Conservation (phyloP, 2,113 vertebrate species). For the Burhinus bistriatus region DNA sequence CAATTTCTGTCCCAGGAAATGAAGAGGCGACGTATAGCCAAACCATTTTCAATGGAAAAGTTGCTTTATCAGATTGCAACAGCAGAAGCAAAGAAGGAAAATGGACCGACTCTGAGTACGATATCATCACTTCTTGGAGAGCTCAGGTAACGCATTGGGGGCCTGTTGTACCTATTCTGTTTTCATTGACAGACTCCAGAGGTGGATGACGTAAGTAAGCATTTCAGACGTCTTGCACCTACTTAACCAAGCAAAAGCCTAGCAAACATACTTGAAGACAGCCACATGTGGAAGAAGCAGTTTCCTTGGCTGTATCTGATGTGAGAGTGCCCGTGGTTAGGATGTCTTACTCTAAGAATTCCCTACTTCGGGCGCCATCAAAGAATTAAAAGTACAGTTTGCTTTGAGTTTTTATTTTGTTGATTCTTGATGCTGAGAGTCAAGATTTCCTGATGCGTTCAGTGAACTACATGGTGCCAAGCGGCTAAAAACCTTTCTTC, state of each 20-base stretch:
- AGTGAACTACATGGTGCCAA: background rate
- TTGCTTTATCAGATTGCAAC: constrained; percentile 97
- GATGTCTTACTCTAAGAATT: background rate
- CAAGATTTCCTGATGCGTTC: background rate
- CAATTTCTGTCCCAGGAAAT: constrained; percentile 83
- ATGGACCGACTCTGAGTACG: constrained; percentile 90
- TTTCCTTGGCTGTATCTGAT: background rate
- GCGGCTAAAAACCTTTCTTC: background rate
- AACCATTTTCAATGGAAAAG: constrained; percentile 99
- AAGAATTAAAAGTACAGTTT: background rate
- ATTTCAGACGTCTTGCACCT: background rate
- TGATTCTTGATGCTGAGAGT: background rate
- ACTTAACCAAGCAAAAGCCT: background rate
- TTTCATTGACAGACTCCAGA: constrained; percentile 18
- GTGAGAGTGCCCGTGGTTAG: background rate
- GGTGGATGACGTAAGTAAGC: background rate
- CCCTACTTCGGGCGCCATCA: background rate
- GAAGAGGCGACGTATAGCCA: constrained; percentile 93
- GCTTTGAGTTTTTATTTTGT: background rate
- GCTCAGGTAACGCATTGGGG: constrained; percentile 85
- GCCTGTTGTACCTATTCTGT: background rate
- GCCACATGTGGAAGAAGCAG: background rate
- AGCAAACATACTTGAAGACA: background rate
- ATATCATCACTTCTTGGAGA: constrained; percentile 95
- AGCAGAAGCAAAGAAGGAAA: constrained; percentile 95